A percentile compares a stretch with the other conserved stretches of the same genome.
Evolutionary conservation across 2,888 invertebrate species (phyloP).

Genomic region (Lithophane semibrunnea): DNA sequence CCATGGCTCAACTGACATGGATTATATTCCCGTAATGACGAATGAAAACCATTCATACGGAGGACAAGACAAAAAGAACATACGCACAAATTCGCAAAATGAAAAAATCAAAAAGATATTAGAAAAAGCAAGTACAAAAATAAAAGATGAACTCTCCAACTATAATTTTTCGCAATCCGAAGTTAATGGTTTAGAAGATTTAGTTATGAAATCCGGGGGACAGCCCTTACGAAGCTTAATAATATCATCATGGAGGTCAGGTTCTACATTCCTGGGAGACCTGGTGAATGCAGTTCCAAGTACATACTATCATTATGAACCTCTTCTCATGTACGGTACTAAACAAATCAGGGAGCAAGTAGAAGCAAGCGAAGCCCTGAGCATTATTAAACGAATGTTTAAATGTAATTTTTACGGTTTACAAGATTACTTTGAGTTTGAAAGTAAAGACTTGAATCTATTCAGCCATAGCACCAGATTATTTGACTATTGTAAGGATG

Average conservation of each 20-base stretch:
- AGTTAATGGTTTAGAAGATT: constrained; percentile 91
- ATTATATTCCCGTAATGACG: background rate
- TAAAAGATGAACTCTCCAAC: constrained; percentile 81
- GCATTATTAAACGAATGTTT: constrained; percentile 93
- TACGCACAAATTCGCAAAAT: background rate
- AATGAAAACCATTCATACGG: background rate
- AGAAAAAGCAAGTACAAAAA: constrained; percentile 81
- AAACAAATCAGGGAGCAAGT: constrained; percentile 95
- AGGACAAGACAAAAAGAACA: background rate
- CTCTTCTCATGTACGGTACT: constrained; percentile 95
- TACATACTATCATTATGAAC: constrained; percentile 97
- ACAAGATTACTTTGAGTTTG: constrained; percentile 94
- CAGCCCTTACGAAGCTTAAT: constrained; percentile 94
- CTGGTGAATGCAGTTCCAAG: constrained; percentile 95
- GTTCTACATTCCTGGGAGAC: constrained; percentile 97
- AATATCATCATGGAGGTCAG: constrained; percentile 97
- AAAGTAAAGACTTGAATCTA: constrained; percentile 94
- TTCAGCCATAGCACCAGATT: constrained; percentile 96
- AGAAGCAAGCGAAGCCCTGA: constrained; percentile 92
- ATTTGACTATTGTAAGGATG: constrained; percentile 93
- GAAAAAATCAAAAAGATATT: constrained; percentile 80
- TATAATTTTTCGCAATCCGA: constrained; percentile 82
- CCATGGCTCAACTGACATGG: constrained; percentile 22
- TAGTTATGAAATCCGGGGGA: constrained; percentile 93
- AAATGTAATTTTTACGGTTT: constrained; percentile 94